Conservation (phyloP, 1,140 invertebrate species). For the Drosophila gunungcola region DNA sequence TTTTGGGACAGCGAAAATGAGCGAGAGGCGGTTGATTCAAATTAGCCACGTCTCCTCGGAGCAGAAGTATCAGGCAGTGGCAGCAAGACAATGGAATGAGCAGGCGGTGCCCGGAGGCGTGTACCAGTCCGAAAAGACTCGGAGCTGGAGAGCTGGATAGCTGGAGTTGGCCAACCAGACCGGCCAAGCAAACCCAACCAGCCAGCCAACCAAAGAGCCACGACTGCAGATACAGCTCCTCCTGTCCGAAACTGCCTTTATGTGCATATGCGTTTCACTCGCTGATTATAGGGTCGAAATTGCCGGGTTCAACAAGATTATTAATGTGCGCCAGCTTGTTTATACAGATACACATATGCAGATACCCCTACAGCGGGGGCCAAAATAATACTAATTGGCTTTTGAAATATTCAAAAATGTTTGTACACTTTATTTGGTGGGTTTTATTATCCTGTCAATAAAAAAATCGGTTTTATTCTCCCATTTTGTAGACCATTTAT, state of each 20-base stretch:
- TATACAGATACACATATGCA: slow-evolving; percentile 51
- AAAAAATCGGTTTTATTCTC: too few relatives aligned
- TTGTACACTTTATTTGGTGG: not conserved
- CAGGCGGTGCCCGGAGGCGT: slow-evolving; percentile 78
- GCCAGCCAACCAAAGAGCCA: slow-evolving; percentile 64
- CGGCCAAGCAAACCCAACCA: slow-evolving; percentile 29
- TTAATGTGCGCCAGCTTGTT: slow-evolving; percentile 77
- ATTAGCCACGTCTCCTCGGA: slow-evolving; percentile 77
- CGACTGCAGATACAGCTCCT: slow-evolving; percentile 35
- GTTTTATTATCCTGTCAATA: not conserved
- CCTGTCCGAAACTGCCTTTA: slow-evolving; percentile 59
- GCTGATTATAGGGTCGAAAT: slow-evolving; percentile 81
- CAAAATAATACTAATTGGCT: slow-evolving; percentile 11
- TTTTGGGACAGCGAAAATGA: slow-evolving; percentile 81
- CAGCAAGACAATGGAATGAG: slow-evolving; percentile 77
- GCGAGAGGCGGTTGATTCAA: slow-evolving; percentile 82
- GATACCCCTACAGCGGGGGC: slow-evolving; percentile 26
- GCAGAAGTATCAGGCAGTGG: slow-evolving; percentile 68
- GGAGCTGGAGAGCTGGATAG: slow-evolving; percentile 8
- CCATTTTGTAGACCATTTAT: not conserved
- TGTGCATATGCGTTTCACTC: slow-evolving; percentile 81
- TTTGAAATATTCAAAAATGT: not conserved
- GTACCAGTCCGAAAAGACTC: slow-evolving; percentile 65
- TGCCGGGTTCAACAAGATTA: slow-evolving; percentile 82
- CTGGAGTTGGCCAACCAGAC: slow-evolving; percentile 42